Percentiles rank a stretch among this genome's conserved stretches.
Evolutionary conservation across 2,113 vertebrate genomes (phyloP).

Genomic region (Zosterops pallidus): DNA sequence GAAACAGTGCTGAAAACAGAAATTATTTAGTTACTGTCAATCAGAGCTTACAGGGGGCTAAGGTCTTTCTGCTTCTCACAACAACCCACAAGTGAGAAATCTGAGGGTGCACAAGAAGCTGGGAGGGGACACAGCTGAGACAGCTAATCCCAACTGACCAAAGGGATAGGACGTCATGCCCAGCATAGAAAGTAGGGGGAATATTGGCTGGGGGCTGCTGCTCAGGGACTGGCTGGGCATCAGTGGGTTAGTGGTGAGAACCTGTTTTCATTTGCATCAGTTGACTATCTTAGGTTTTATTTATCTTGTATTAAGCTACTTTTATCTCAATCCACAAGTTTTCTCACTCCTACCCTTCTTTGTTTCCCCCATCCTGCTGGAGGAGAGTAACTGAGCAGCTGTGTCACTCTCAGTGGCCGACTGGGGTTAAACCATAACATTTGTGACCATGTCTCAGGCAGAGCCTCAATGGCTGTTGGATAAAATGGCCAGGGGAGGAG

Average conservation of each 20-base stretch:
- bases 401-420: not conserved
- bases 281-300: not conserved
- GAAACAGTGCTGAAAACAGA: not conserved
- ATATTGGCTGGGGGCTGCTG: not conserved
- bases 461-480: not conserved
- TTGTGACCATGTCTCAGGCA: not conserved
- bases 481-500: not conserved
- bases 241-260: rapidly evolving
- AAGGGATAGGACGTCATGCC: not conserved
- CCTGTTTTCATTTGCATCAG: not conserved
- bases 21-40: not conserved
- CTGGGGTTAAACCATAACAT: not conserved
- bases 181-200: not conserved
- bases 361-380: not conserved
- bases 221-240: not conserved
- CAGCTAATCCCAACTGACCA: not conserved
- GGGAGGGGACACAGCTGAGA: not conserved
- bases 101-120: not conserved
- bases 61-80: not conserved
- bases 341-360: not conserved
- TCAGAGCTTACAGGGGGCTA: rapidly evolving
- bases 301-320: not conserved
- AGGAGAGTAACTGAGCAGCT: not conserved
- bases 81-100: not conserved
- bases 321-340: not conserved